Conservation (phyloP, 2,888 invertebrate genomes). For the Dilophus febrilis region DNA sequence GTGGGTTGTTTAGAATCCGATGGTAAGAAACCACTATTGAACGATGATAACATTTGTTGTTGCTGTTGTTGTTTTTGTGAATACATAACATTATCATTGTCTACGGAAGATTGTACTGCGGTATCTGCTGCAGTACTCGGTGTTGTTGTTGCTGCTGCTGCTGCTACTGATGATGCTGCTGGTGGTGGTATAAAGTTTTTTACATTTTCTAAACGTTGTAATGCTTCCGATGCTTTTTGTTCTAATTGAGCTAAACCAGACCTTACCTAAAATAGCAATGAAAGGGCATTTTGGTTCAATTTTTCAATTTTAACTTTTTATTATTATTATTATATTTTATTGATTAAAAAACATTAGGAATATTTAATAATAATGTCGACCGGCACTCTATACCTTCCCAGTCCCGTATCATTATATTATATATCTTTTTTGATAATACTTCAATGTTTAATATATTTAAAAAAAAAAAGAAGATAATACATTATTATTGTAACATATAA, state of each 20-base stretch:
- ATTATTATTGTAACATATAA: too few species aligned
- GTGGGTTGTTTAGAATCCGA: constrained; percentile 14
- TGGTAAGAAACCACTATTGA: background rate
- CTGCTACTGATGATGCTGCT: constrained; percentile 6
- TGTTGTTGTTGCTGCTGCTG: constrained; percentile 33
- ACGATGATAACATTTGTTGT: constrained; percentile 13
- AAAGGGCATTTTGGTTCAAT: too few species aligned
- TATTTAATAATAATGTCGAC: background rate
- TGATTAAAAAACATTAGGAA: background rate
- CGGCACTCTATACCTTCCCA: too few species aligned
- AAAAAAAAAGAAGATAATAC: too few species aligned
- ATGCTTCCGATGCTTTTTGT: constrained; percentile 55
- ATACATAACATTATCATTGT: too few species aligned
- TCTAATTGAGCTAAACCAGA: constrained; percentile 46
- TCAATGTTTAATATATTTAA: too few species aligned
- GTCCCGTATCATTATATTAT: too few species aligned
- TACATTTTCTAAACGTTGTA: constrained; percentile 48
- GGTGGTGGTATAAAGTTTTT: constrained; percentile 21
- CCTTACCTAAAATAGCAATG: constrained; percentile 32
- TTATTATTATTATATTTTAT: background rate
- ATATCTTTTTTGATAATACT: too few species aligned
- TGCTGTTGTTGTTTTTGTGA: constrained; percentile 16
- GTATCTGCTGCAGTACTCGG: constrained; percentile 21
- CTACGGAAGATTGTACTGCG: too few species aligned
- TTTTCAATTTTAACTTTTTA: too few species aligned